These are phyloP conservation scores for Decapterus maruadsi DNA, from an alignment of 2,797 vertebrate species.

Conservation along the genomic window DNA sequence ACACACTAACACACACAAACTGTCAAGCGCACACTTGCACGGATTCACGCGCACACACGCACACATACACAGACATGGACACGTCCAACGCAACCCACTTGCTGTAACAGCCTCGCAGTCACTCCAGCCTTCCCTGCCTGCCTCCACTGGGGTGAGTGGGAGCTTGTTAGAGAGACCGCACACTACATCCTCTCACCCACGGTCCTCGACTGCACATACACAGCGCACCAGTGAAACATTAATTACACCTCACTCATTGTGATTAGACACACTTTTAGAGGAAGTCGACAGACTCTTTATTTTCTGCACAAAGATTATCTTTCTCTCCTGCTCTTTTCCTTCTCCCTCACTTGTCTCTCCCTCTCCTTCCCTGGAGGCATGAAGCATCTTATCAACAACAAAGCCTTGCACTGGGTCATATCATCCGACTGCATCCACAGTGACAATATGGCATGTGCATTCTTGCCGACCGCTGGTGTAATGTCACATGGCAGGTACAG, in stretches of 20 bases:
- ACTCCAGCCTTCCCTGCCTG: constrained; percentile 83
- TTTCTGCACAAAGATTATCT: constrained; percentile 57
- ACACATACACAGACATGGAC: constrained; percentile 68
- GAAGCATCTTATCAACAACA: constrained; percentile 31
- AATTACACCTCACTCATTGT: constrained; percentile 82
- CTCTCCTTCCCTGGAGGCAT: constrained; percentile 10
- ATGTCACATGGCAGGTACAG: constrained; percentile 42
- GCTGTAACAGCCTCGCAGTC: constrained; percentile 85
- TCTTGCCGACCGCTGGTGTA: constrained; percentile 42
- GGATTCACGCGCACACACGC: constrained; percentile 46
- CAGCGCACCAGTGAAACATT: constrained; percentile 70
- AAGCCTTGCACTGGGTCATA: constrained; percentile 25
- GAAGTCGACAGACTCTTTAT: constrained; percentile 66
- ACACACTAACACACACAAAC: constrained; percentile 78
- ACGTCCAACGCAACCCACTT: constrained; percentile 81
- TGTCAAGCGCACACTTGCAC: constrained; percentile 55
- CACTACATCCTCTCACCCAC: constrained; percentile 84
- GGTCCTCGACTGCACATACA: constrained; percentile 72
- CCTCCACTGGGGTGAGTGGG: constrained; percentile 86
- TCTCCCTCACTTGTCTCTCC: neutral
- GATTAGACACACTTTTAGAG: constrained; percentile 73
- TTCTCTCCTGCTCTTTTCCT: neutral
- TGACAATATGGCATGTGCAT: constrained; percentile 41
- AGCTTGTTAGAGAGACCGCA: constrained; percentile 84
- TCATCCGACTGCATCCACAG: constrained; percentile 35